Conservation (phyloP, 1,140 invertebrate genomes). For the Apis dorsata region DNA sequence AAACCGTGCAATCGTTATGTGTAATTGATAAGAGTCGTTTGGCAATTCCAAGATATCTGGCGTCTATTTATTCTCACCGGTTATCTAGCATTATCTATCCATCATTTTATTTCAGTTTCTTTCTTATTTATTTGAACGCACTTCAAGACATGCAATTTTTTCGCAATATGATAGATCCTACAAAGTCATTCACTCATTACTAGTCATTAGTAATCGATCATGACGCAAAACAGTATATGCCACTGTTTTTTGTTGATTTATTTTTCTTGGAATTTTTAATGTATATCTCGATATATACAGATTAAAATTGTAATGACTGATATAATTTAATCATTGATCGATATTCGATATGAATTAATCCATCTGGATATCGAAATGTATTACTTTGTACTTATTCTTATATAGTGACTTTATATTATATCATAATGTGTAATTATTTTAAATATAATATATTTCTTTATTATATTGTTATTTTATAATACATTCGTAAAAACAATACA, state of each 20-base stretch:
- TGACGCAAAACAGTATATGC: constrained; percentile 47
- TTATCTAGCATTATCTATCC: not conserved
- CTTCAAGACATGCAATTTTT: not conserved
- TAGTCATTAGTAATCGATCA: constrained; percentile 6
- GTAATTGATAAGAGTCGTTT: not conserved
- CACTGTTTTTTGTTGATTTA: constrained; percentile 49
- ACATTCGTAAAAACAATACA: too few relatives aligned
- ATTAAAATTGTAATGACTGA: constrained; percentile 42
- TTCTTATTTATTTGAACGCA: not conserved
- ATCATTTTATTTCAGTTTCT: not conserved
- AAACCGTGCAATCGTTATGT: not conserved
- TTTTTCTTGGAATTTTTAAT: constrained; percentile 41
- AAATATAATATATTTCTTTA: too few relatives aligned
- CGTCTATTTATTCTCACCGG: not conserved
- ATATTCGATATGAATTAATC: not conserved
- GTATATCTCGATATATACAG: constrained; percentile 29
- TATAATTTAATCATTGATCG: constrained; percentile 37
- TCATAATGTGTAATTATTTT: too few relatives aligned
- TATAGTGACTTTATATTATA: not conserved
- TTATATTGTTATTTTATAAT: too few relatives aligned
- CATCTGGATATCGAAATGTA: not conserved
- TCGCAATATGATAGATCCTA: too few relatives aligned
- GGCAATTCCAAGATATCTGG: not conserved
- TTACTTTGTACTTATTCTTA: constrained; percentile 18
- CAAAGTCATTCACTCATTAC: not conserved